phyloP scores from a whole-genome alignment of 2,888 invertebrate species.

The Stenichneumon culpator region DNA sequence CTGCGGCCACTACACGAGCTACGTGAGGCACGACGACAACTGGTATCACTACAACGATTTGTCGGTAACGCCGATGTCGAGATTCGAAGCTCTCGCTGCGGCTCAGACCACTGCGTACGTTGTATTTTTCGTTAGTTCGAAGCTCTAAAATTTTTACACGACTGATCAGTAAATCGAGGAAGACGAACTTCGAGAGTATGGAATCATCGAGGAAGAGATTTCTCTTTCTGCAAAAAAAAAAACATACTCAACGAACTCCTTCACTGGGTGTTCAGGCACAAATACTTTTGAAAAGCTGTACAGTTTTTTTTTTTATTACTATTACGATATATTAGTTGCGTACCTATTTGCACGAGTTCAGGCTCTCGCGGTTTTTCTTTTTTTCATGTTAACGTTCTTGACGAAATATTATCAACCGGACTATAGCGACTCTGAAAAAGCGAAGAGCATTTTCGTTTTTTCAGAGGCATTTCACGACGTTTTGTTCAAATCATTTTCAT shows the following conservation, averaged over 20 bases:
- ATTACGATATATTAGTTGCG: conserved; percentile 30
- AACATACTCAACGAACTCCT: background rate
- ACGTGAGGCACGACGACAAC: conserved; percentile 76
- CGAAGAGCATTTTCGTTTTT: conserved; percentile 17
- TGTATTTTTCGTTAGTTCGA: conserved; percentile 76
- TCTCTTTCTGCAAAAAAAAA: background rate
- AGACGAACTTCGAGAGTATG: background rate
- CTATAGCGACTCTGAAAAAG: conserved; percentile 28
- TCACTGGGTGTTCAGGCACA: background rate
- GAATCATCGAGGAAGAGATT: background rate
- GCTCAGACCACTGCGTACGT: conserved; percentile 79
- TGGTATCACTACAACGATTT: conserved; percentile 81
- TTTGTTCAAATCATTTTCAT: background rate
- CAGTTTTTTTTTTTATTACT: conserved; percentile 28
- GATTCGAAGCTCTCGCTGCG: conserved; percentile 76
- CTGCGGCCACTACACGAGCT: conserved; percentile 81
- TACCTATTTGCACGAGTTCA: conserved; percentile 16
- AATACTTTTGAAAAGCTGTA: background rate
- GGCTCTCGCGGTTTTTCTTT: background rate
- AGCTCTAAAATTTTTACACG: conserved; percentile 22
- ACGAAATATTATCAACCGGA: conserved; percentile 3
- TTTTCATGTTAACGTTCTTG: background rate
- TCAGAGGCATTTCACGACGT: background rate
- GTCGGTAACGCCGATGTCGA: conserved; percentile 76
- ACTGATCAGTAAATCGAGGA: background rate